Conservation (phyloP, 2,113 vertebrate species). For the Zosterops borbonicus region DNA sequence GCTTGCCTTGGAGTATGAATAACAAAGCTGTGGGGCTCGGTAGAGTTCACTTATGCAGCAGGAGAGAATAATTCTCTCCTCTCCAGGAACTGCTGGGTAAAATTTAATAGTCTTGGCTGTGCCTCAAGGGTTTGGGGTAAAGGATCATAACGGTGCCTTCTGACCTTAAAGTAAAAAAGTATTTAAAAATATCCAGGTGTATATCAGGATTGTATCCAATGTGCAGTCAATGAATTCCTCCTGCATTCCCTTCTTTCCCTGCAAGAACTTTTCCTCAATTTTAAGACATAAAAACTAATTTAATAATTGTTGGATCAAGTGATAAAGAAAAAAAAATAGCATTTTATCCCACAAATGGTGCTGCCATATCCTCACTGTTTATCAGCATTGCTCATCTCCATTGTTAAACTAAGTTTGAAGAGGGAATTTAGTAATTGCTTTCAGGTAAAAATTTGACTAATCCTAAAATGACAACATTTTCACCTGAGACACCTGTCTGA, state of each 20-base stretch:
- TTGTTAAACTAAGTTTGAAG: neutral
- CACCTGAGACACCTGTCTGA: neutral
- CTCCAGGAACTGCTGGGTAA: conserved; percentile 2
- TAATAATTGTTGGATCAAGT: neutral
- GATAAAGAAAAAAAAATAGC: neutral
- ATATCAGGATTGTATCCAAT: neutral
- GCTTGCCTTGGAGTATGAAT: conserved; percentile 47
- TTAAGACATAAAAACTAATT: neutral
- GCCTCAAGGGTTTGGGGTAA: neutral
- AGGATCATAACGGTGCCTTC: neutral
- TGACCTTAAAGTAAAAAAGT: neutral
- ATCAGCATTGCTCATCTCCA: neutral
- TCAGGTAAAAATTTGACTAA: neutral
- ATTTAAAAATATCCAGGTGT: neutral
- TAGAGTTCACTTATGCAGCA: conserved; percentile 49
- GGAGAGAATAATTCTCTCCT: conserved; percentile 29
- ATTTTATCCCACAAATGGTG: neutral
- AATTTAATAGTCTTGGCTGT: neutral
- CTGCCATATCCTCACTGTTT: neutral
- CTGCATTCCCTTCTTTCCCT: neutral
- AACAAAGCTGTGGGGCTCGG: conserved; percentile 39
- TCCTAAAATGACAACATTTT: neutral
- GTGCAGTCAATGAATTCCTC: neutral
- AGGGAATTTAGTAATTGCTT: neutral
- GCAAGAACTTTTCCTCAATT: neutral